Conservation (phyloP, 53 echinoderm and acorn worm genomes). For the Paracentrotus lividus region DNA sequence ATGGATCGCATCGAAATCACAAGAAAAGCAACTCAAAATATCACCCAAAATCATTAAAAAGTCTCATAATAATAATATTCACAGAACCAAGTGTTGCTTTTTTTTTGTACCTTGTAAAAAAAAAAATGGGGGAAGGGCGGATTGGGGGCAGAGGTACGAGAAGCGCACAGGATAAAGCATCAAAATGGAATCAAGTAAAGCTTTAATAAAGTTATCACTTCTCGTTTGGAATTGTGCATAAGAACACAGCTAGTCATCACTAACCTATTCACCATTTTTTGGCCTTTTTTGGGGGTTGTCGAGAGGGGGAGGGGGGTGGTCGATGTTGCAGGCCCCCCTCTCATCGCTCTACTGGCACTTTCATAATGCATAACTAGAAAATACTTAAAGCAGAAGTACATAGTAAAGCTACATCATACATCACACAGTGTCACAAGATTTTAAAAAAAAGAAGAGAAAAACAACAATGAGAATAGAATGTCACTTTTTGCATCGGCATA, state of each 20-base stretch:
- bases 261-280: neutral
- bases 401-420: constrained; percentile 46
- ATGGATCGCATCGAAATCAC: constrained; percentile 23
- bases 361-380: constrained; percentile 39
- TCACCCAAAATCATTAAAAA: constrained; percentile 38
- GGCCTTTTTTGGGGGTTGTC: neutral
- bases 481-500: constrained; percentile 42
- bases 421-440: constrained; percentile 57
- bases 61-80: constrained; percentile 49
- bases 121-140: neutral
- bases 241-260: neutral
- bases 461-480: constrained; percentile 8
- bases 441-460: neutral
- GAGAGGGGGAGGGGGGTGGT: too few species aligned
- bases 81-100: constrained; percentile 50
- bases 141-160: neutral
- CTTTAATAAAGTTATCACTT: constrained; percentile 34
- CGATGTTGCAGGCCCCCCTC: constrained; percentile 3
- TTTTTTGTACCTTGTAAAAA: constrained; percentile 30
- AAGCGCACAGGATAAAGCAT: neutral
- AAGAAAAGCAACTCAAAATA: neutral
- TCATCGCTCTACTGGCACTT: constrained; percentile 41
- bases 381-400: constrained; percentile 49
- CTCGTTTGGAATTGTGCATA: constrained; percentile 38
- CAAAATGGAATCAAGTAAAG: constrained; percentile 43